Evolutionary conservation across 2,888 invertebrate species (phyloP), one percentile per base, ranked within the genome.

Genomic region (Drosophila incognita): DNA sequence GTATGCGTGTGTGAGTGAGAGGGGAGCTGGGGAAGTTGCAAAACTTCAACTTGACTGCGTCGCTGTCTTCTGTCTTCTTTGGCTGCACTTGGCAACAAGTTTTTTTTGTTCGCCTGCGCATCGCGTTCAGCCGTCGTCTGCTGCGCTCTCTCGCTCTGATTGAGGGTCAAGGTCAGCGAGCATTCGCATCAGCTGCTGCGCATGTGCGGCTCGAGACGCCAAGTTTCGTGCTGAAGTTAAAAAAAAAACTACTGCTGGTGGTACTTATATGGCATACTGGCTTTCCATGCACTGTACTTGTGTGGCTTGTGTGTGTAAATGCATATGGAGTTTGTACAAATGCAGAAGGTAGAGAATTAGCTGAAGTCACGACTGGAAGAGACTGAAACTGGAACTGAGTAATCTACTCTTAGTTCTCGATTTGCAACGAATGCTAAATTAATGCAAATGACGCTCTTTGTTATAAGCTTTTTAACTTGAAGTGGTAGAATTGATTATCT

Each of bases 131-230:
- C 61, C 49, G 67, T 49, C 51, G 76, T 62, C 67, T 67, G 40
- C 54, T 40, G 60, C 49, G 48, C 70, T 33, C 69, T 59, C 61
- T 68, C 40, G 70, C 75, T 64, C 64, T 77, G 83, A 87, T 89
- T 87, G 84, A 87, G 89, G 87, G 87, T 87, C 87, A 87, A 87
- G 87, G 87, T 87, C 87, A 87, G 89, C 72, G 63, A 73, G 65
- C 79, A 78, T 71, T 69, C 72, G 69, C 74, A 89, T 87, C 87
- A 87, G 87, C 87, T 87, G 87, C 88, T 83, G 87, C 87, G 89
- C 87, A 87, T 82, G 89, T 83, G 89, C 81, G 77, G 42, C 75
- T 64, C 56, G 36, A 57, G 63, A 51, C 65, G 58, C 27, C 36
- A 67, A 72, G 61, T 61, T 74, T 59, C 62, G 49, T n/a, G 46